Conservation (phyloP, 2,888 invertebrate genomes). For the Chromoteleia sp. region DNA sequence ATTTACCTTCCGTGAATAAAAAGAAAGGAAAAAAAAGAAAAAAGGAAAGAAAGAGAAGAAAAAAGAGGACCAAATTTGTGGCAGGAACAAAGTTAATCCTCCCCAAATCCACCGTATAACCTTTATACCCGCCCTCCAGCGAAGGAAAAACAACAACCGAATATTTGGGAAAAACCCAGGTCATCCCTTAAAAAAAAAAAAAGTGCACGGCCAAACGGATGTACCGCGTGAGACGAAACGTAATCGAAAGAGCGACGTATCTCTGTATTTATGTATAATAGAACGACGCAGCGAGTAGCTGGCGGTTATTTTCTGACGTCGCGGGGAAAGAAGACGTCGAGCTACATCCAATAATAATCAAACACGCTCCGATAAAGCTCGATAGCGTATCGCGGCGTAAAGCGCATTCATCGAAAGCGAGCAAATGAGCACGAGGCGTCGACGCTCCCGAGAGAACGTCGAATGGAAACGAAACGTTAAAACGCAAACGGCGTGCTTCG, state of each 20-base stretch:
- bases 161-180: slow-evolving; percentile 48
- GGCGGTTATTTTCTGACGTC: slow-evolving; percentile 37
- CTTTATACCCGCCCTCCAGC: slow-evolving; percentile 51
- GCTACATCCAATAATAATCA: slow-evolving; percentile 48
- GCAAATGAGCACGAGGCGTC: slow-evolving; percentile 1
- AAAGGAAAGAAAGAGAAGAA: too few relatives aligned
- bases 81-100: too few relatives aligned
- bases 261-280: slow-evolving; percentile 51
- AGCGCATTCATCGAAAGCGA: slow-evolving; percentile 32
- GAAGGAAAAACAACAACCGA: slow-evolving; percentile 26
- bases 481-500: slow-evolving; percentile 4
- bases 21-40: too few relatives aligned
- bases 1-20: too few relatives aligned
- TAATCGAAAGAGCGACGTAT: slow-evolving; percentile 20
- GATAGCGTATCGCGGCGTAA: slow-evolving; percentile 21
- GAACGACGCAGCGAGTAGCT: slow-evolving; percentile 16
- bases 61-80: too few relatives aligned
- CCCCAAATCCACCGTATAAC: too few relatives aligned
- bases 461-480: neutral
- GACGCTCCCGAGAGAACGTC: slow-evolving; percentile 22
- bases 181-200: slow-evolving; percentile 41
- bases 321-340: slow-evolving; percentile 17
- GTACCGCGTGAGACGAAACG: slow-evolving; percentile 24
- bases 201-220: slow-evolving; percentile 24
- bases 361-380: slow-evolving; percentile 32